Base-by-base conservation (phyloP, 2,888 invertebrate species). In the Tortricodes alternella region DNA sequence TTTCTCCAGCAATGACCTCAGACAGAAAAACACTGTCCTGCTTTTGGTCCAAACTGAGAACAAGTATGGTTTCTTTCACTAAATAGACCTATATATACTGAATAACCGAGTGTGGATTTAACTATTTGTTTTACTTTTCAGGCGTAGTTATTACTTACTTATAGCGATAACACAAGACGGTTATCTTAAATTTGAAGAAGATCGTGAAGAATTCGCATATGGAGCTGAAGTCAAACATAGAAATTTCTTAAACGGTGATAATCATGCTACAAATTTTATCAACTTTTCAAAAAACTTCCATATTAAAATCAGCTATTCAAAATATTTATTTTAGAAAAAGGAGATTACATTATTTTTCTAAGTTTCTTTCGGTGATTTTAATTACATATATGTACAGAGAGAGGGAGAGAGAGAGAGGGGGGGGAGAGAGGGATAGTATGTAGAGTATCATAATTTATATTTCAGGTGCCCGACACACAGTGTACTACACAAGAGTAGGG, bases 161-260 rank as follows among this genome's bases (percentile, higher is more conserved):
- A 94, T 97, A 13, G 96, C 96, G 7, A 92, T 97, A 51, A 96
- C 96, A 44, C 94, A 94, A 55, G 96, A 97, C 67, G 97, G 97
- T 1, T 95, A 95, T 78, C 83, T 97, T 38, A 94, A 96, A 60
- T 94, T 97, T 68, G 96, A 96, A 83, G 97, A 97, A 84, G 96
- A 97, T 72, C 92, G 96, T 24, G 96, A 96, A 74, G 94, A 94
- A 5, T 89, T 92, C 9, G 93, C 94, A 0, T 94, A 92, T 67
- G 96, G 95, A 0, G 95, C 95, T 1, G 94, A 94, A 68, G 92
- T 96, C 11, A 93, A 93, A 65, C 95, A 95, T 62, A 92, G 96
- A 66, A 95, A 94, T 76, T 97, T 97, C 79, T 90, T 96, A 0
- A 97, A 97, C 71, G 96, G 94, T 97, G 65, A 92, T 4, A 8